Base-by-base conservation (phyloP, 2,888 invertebrate species). In the Gibbula magus region DNA sequence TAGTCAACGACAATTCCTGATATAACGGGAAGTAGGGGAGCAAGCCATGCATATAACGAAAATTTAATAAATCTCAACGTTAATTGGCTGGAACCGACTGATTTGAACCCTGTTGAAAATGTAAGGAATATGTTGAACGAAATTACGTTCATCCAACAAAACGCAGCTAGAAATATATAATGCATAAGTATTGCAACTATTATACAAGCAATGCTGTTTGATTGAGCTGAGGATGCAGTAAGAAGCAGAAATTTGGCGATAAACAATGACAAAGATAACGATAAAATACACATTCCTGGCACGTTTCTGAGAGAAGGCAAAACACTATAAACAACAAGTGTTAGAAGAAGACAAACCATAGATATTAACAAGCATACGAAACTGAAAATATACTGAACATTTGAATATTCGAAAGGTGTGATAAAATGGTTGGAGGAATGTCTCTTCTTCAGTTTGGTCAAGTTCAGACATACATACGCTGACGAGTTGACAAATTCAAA, bases 341-440 rank as follows among this genome's bases (percentile, higher is more conserved):
- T 94, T 3, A 93, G 84, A 22, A 93, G 79, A 4, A 94, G 89
- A 84, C 93, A 93, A 32, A 94, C 84, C 56, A 94, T 90, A 0
- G 94, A 94, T 13, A 94, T 95, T 16, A 95, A 93, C 13, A 95
- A 95, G 73, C 95, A 95, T 85, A 95, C 93, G 67, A 95, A 93
- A 16, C 95, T 95, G 75, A 95, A 53, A 67, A 83, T 80, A 0
- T 77, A 66, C 52, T 86, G 85, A 7, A 80, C 32, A 13, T 67
- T 52, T 16, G 82, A 79, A 45, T 82, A 84, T 25, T 70, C 45
- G 10, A 84, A 82, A 32, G 76, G 53, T n/a, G 29, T 52, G 18
- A 74, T 61, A 20, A 53, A 20, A 13, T 66, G 16, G 5, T 78
- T 77, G 10, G 76, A 73, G 10, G 13, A 20, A n/a, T 18, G 32